phyloP scores from a whole-genome alignment of 2,113 vertebrate genomes.

The Corvus hawaiiensis region DNA sequence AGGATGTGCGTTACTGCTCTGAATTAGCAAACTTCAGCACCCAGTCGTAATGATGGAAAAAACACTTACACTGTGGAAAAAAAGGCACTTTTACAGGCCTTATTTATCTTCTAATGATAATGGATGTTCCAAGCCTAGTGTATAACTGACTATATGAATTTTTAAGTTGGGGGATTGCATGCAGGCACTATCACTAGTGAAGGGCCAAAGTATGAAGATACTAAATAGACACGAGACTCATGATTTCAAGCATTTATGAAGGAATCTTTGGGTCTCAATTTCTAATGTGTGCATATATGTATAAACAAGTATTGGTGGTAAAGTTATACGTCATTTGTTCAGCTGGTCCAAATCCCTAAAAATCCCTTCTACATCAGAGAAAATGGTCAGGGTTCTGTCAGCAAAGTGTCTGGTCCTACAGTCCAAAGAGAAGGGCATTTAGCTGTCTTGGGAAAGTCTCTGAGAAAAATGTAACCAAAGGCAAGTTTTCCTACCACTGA shows the following conservation, averaged over 20 bases:
- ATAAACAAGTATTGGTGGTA: neutral
- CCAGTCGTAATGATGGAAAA: slow-evolving; percentile 13
- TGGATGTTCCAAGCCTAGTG: neutral
- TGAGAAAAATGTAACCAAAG: neutral
- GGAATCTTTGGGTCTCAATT: neutral
- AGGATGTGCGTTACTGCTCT: neutral
- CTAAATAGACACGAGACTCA: fast-evolving
- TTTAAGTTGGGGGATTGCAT: neutral
- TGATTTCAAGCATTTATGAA: neutral
- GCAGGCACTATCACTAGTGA: neutral
- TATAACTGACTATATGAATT: slow-evolving; percentile 4
- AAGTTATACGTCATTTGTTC: neutral
- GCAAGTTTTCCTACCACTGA: neutral
- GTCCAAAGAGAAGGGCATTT: neutral
- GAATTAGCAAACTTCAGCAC: neutral
- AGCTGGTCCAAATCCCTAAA: neutral
- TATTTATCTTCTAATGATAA: slow-evolving; percentile 46
- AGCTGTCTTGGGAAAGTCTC: neutral
- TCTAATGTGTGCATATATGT: neutral
- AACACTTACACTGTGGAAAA: neutral
- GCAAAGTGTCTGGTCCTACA: neutral
- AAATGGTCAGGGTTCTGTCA: neutral
- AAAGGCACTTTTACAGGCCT: neutral
- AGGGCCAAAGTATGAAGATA: neutral
- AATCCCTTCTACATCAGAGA: neutral